Conservation (phyloP, 2,797 vertebrate species). For the Trachurus trachurus region DNA sequence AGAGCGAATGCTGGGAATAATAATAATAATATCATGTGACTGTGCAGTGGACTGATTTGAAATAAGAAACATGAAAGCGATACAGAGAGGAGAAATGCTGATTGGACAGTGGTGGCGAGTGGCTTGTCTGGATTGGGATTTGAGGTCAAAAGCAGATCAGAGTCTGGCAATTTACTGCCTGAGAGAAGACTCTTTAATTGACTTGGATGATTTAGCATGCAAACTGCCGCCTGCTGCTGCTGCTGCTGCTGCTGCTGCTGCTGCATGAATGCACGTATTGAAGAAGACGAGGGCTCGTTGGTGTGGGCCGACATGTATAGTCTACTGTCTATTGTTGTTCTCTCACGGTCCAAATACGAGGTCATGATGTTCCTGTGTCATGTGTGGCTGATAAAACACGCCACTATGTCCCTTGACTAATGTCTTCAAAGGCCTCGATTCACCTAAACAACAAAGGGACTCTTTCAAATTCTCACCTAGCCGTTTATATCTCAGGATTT, state of each 20-base stretch:
- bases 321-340: conserved; percentile 63
- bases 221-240: conserved; percentile 65
- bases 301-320: conserved; percentile 42
- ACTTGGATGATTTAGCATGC: conserved; percentile 74
- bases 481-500: not conserved
- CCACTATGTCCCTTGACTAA: not conserved
- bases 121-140: conserved; percentile 65
- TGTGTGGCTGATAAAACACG: conserved; percentile 13
- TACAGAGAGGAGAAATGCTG: conserved; percentile 45
- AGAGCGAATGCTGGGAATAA: conserved; percentile 33
- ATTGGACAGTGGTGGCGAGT: conserved; percentile 54
- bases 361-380: conserved; percentile 20
- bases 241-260: too few relatives aligned
- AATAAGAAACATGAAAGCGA: conserved; percentile 45
- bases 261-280: conserved; percentile 72
- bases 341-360: conserved; percentile 38
- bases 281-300: conserved; percentile 37
- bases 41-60: conserved; percentile 13
- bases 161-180: conserved; percentile 72
- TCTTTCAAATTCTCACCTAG: not conserved
- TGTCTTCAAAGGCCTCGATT: not conserved
- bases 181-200: conserved; percentile 74
- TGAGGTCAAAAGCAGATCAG: conserved; percentile 74
- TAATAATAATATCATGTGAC: too few relatives aligned
- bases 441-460: not conserved